Conservation (phyloP, 2,888 invertebrate species). For the Scaptomyza caliginosa region DNA sequence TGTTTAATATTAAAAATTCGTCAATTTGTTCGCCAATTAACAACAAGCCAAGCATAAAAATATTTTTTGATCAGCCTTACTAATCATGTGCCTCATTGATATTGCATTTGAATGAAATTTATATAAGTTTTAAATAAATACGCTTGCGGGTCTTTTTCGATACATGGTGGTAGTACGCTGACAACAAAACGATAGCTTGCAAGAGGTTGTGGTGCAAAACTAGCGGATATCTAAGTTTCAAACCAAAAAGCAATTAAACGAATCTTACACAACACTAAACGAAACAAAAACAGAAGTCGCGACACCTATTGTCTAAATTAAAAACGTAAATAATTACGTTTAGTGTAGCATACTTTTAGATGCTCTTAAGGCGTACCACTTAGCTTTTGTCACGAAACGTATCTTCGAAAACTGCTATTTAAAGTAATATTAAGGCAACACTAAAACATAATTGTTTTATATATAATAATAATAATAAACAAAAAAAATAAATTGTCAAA, state of each 20-base stretch:
- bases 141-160: background rate
- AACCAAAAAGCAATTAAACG: background rate
- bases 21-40: background rate
- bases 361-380: background rate
- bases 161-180: background rate
- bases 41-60: background rate
- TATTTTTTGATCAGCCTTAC: background rate
- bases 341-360: slow-evolving; percentile 2
- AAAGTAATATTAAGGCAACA: too few species aligned
- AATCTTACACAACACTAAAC: background rate
- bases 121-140: background rate
- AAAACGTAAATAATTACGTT: background rate
- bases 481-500: too few species aligned
- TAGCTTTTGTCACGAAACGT: background rate
- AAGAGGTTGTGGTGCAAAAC: background rate
- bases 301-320: slow-evolving; percentile 13
- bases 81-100: too few species aligned
- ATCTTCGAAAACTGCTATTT: too few species aligned
- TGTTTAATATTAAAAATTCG: too few species aligned
- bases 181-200: background rate
- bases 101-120: too few species aligned
- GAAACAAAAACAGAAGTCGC: background rate
- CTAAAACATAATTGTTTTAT: too few species aligned
- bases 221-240: background rate
- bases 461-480: too few species aligned